Evolutionary conservation across 2,888 invertebrate genomes (phyloP), one percentile per base, ranked within the genome.

Genomic region (Ectemnius lituratus): DNA sequence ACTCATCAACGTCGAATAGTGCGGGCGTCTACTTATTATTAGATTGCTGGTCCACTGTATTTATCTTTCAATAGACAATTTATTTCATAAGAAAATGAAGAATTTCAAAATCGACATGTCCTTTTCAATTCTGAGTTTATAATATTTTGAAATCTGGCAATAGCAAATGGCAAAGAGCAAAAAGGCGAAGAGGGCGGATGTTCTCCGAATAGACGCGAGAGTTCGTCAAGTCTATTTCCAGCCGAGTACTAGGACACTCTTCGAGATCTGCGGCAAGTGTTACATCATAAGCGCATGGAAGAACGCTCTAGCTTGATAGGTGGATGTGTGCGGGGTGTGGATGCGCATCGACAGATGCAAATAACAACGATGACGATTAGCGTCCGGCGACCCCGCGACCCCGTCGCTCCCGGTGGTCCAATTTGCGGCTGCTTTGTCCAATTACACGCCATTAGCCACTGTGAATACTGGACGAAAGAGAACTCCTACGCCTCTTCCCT

Each of bases 401-500:
- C 83, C 83, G 37, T 37, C 37, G 73, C 81, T 86, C 86, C 84
- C 87, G 90, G 90, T 90, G 90, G 90, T 90, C 90, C 90, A 90
- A 90, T 90, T 90, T 90, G 90, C 90, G 90, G 90, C 84, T 84
- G 88, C 89, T 89, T 90, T 90, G 90, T 89, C 83, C 90, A 90
- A 90, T 90, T 90, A 90, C 86, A 65, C 81, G 74, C 81, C 84
- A 84, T 86, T 86, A 85, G 85, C 85, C 86, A 89, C 89, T 89
- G 87, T 84, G 85, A 82, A 86, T 84, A 85, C 84, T 84, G 80
- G 81, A 8, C 37, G 81, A 82, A 84, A 6, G 8, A 85, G 81
- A 86, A 86, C 87, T 86, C 88, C 88, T 85, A 86, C 88, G 86
- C 84, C 72, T 71, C 68, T 80, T 80, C 72, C 77, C 73, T 70